Conservation (phyloP, 2,797 vertebrate species). For the Ispidina picta region DNA sequence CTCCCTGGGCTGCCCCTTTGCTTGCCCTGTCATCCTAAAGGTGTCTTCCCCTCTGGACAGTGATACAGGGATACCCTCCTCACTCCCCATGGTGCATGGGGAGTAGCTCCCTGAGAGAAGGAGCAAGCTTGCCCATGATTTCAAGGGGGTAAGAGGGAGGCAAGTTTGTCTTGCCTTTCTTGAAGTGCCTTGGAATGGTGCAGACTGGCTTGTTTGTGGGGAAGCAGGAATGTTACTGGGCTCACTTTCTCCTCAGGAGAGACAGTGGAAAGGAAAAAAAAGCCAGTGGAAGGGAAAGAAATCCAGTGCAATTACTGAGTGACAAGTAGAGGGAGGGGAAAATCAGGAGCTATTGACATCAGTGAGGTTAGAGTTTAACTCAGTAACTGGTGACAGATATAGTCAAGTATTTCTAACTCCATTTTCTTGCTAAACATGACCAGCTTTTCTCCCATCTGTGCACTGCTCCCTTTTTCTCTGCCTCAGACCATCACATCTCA, state of each 20-base stretch:
- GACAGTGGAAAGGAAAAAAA: not conserved
- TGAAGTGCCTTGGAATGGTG: rapidly evolving
- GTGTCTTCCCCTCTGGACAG: not conserved
- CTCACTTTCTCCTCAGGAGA: not conserved
- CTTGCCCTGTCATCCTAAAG: not conserved
- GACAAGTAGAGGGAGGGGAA: not conserved
- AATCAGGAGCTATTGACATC: not conserved
- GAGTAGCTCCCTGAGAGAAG: not conserved
- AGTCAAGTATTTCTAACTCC: not conserved
- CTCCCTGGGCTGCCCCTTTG: rapidly evolving
- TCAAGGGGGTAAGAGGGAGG: not conserved
- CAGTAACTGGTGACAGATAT: not conserved
- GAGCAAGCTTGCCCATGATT: not conserved
- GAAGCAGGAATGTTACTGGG: not conserved
- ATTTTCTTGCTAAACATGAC: not conserved
- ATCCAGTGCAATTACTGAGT: not conserved
- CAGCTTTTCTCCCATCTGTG: not conserved
- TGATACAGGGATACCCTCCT: not conserved
- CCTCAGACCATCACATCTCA: not conserved
- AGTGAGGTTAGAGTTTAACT: not conserved
- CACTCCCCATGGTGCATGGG: rapidly evolving
- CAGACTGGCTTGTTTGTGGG: not conserved
- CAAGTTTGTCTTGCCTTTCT: not conserved
- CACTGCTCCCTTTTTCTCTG: not conserved
- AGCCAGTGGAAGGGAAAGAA: not conserved